Evolutionary conservation across 2,113 vertebrate genomes (phyloP), one percentile per base, ranked within the genome.

Genomic region (Brevimyrus niger): DNA sequence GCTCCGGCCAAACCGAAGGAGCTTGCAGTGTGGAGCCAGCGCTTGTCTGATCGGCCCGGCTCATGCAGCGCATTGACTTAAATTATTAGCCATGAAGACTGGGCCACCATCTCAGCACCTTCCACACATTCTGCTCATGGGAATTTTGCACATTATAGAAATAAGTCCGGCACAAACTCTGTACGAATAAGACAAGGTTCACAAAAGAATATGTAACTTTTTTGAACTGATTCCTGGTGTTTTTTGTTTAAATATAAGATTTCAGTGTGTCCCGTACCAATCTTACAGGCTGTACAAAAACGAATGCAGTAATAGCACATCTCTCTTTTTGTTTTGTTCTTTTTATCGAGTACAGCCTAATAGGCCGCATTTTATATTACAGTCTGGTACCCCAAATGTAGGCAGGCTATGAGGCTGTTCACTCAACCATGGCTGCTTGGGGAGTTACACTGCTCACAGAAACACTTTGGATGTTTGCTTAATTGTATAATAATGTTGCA

Each of bases 71-170:
- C 80, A 55, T 65, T 21, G 55, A 53, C 82, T 85, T 55, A 86
- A 69, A 84, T 88, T 48, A 90, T 88, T 73, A 90, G 90, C 80
- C 42, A 80, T 69, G 80, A 73, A 90, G 87, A 53, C 38, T 3
- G 82, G 88, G 50, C 73, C 13, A 17, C 69, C 61, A n/a, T 76
- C 61, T 51, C 55, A 5, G 38, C 61, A 47, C 38, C 42, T 9
- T 65, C 51, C 7, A 27, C 76, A 50, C 4, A 21, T 10, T 47
- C 27, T 47, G 76, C 87, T 69, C 19, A 27, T 47, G 85, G 61
- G 55, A 89, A 27, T 48, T 35, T n/a, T 35, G 11, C 11, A 80
- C 35, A 47, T 42, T 69, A 48, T 15, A 89, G 21, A 55, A 42
- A 50, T 19, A 80, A 88, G 35, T 23, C 19, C 1, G 5, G 15